Conservation (phyloP, 2,888 invertebrate species). For the Spilosoma lubricipeda region DNA sequence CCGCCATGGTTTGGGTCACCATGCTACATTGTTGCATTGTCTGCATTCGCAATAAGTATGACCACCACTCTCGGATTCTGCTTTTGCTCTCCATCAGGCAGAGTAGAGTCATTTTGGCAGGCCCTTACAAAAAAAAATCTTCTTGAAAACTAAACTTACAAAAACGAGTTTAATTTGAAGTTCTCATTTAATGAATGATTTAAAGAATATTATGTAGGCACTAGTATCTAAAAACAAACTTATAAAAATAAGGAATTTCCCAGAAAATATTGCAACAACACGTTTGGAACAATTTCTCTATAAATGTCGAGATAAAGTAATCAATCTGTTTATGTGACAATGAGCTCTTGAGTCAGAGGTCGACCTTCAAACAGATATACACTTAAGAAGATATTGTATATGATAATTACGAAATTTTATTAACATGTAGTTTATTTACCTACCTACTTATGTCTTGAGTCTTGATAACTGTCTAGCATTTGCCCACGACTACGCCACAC, state of each 20-base stretch:
- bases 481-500: too few relatives aligned
- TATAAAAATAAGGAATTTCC: neutral
- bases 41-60: too few relatives aligned
- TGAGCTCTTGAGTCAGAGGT: neutral
- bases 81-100: too few relatives aligned
- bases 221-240: neutral
- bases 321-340: neutral
- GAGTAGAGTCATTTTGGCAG: too few relatives aligned
- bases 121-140: too few relatives aligned
- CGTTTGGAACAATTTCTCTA: neutral
- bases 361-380: neutral
- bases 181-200: neutral
- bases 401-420: neutral
- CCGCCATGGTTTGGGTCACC: too few relatives aligned
- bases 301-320: neutral
- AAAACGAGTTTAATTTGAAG: neutral
- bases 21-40: too few relatives aligned
- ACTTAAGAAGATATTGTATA: neutral
- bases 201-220: neutral
- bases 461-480: neutral
- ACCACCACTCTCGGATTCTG: too few relatives aligned
- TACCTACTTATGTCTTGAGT: neutral
- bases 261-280: neutral
- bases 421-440: neutral
- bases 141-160: neutral